These are phyloP conservation scores for Aquatica leii DNA, from an alignment of 2,888 invertebrate genomes.

Conservation along the genomic window DNA sequence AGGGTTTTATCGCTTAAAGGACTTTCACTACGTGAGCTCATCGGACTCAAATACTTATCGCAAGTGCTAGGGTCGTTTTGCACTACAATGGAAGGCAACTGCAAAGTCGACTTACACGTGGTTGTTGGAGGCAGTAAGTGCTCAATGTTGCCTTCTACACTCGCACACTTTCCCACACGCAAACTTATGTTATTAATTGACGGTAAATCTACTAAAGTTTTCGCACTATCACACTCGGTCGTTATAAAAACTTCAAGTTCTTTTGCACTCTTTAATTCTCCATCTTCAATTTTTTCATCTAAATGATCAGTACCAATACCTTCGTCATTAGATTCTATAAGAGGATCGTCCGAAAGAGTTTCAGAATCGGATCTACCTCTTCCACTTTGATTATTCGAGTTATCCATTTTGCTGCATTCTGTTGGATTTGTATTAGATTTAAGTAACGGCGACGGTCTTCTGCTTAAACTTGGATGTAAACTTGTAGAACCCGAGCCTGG, in stretches of 20 bases:
- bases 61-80: constrained; percentile 63
- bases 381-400: constrained; percentile 60
- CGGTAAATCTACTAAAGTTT: constrained; percentile 62
- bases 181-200: constrained; percentile 61
- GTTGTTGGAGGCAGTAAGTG: constrained; percentile 46
- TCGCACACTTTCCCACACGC: constrained; percentile 66
- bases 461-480: constrained; percentile 47
- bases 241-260: constrained; percentile 65
- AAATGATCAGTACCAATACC: constrained; percentile 78
- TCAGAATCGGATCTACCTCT: constrained; percentile 77
- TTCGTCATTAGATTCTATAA: constrained; percentile 78
- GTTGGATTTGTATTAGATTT: constrained; percentile 63
- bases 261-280: constrained; percentile 73
- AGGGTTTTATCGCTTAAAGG: constrained; percentile 76
- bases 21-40: constrained; percentile 81
- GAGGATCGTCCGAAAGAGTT: constrained; percentile 75
- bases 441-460: constrained; percentile 69
- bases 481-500: constrained; percentile 60
- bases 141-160: constrained; percentile 65
- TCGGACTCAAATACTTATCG: constrained; percentile 71
- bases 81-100: constrained; percentile 70
- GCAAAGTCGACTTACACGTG: constrained; percentile 61
- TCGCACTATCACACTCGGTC: constrained; percentile 57
- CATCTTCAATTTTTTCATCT: constrained; percentile 75
- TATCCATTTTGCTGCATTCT: constrained; percentile 48